Evolutionary conservation across 2,888 invertebrate species (phyloP).

Genomic region (Brenthis ino): DNA sequence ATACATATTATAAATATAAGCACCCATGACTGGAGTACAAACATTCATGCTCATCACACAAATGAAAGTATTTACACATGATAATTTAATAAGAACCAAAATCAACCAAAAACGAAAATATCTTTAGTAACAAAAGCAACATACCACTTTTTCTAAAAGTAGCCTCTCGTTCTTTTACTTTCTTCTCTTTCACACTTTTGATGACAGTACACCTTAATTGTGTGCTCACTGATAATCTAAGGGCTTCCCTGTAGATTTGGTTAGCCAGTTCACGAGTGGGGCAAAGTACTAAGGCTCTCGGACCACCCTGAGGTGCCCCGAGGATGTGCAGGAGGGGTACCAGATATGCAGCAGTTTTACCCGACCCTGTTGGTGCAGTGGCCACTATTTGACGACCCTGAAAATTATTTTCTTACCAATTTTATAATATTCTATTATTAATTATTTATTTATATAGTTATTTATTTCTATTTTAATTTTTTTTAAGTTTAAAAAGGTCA

Average conservation of each 20-base stretch:
- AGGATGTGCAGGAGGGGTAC: slow-evolving; percentile 92
- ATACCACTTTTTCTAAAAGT: slow-evolving; percentile 90
- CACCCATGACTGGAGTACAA: too few species aligned
- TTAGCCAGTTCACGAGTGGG: slow-evolving; percentile 97
- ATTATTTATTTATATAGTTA: too few species aligned
- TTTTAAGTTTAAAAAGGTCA: too few species aligned
- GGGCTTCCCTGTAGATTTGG: slow-evolving; percentile 92
- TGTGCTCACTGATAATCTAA: slow-evolving; percentile 87
- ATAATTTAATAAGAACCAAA: too few species aligned
- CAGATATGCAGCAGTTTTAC: slow-evolving; percentile 97
- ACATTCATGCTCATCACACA: too few species aligned
- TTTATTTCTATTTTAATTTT: background rate
- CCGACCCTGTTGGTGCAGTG: slow-evolving; percentile 98
- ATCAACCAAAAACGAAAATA: background rate
- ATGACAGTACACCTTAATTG: slow-evolving; percentile 90
- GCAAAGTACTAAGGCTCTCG: slow-evolving; percentile 93
- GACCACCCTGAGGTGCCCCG: slow-evolving; percentile 86
- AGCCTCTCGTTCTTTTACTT: slow-evolving; percentile 87
- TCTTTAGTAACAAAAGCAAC: background rate
- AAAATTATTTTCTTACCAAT: background rate
- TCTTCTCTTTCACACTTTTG: slow-evolving; percentile 88
- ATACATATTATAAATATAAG: too few species aligned
- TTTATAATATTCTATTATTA: background rate
- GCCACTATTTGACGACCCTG: slow-evolving; percentile 92
- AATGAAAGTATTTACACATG: too few species aligned